phyloP scores from a whole-genome alignment of 2,113 vertebrate genomes.

The Bubo bubo region DNA sequence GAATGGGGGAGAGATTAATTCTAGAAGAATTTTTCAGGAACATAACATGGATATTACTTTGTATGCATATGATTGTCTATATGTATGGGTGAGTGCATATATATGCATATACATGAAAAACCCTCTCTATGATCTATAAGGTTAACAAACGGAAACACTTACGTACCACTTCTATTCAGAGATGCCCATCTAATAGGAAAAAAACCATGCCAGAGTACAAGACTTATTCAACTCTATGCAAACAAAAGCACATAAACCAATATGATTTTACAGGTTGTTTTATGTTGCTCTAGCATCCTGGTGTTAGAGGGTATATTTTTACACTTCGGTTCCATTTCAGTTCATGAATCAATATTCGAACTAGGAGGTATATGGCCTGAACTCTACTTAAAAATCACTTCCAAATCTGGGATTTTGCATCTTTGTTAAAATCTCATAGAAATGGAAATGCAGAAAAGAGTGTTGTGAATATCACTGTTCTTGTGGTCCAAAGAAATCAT shows the following conservation, averaged over 20 bases:
- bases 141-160: neutral
- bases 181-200: neutral
- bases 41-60: neutral
- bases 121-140: neutral
- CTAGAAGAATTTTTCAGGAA: neutral
- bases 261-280: neutral
- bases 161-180: neutral
- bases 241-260: neutral
- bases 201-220: neutral
- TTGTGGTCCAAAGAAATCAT: neutral
- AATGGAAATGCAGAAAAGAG: neutral
- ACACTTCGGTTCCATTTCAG: neutral
- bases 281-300: neutral
- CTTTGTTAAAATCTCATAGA: neutral
- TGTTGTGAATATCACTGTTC: neutral
- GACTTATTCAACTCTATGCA: neutral
- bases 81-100: accelerated
- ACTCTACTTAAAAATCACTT: neutral
- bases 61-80: neutral
- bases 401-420: neutral
- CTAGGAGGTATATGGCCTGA: neutral
- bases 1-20: neutral
- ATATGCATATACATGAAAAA: too few relatives aligned
- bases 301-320: neutral
- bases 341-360: neutral